Conservation (phyloP, 53 echinoderm and acorn worm species). For the Patiria pectinifera region DNA sequence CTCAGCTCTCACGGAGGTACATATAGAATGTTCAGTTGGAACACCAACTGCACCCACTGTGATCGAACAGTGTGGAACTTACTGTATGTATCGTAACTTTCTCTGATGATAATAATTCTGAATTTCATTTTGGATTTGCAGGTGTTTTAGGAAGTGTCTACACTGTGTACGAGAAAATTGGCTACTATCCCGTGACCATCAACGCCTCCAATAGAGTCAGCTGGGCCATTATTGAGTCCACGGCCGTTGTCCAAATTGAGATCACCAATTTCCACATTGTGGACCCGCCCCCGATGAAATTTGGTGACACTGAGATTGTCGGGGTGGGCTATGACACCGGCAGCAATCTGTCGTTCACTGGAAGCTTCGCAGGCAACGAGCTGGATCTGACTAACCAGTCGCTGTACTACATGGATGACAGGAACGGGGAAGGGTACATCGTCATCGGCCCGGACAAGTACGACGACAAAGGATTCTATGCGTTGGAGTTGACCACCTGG, state of each 20-base stretch:
- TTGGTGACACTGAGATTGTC: slow-evolving; percentile 72
- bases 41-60: too few species aligned
- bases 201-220: slow-evolving; percentile 89
- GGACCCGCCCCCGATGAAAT: slow-evolving; percentile 78
- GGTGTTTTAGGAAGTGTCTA: slow-evolving; percentile 77
- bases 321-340: slow-evolving; percentile 82
- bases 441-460: slow-evolving; percentile 77
- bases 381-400: slow-evolving; percentile 65
- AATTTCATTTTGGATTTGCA: slow-evolving; percentile 12
- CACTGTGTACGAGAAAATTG: slow-evolving; percentile 80
- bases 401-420: slow-evolving; percentile 74
- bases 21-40: too few species aligned
- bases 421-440: slow-evolving; percentile 76
- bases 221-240: slow-evolving; percentile 69
- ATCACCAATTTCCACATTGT: slow-evolving; percentile 85
- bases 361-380: slow-evolving; percentile 60
- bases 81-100: too few species aligned
- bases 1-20: too few species aligned
- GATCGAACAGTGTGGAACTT: too few species aligned
- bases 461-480: slow-evolving; percentile 81
- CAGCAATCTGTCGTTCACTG: slow-evolving; percentile 75
- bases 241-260: slow-evolving; percentile 79
- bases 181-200: slow-evolving; percentile 77
- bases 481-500: slow-evolving; percentile 76
- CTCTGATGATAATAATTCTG: neutral